Conservation (phyloP, 2,797 vertebrate species). For the Enteromius thamalakanensis region DNA sequence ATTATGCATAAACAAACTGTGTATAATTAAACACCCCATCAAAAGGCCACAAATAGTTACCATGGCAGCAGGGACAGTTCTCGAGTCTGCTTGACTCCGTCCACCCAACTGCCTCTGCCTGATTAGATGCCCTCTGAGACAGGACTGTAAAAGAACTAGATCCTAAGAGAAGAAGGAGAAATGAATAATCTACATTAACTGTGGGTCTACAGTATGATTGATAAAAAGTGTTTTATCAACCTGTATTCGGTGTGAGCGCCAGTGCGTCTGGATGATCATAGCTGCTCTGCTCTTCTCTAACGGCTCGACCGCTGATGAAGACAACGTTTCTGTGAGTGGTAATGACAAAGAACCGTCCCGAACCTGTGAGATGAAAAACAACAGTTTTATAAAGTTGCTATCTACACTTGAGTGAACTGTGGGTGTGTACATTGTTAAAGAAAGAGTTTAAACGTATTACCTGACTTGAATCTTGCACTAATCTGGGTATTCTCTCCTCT, state of each 20-base stretch:
- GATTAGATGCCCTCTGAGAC: slow-evolving; percentile 80
- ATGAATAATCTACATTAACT: neutral
- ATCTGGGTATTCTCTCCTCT: slow-evolving; percentile 54
- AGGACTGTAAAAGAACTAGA: slow-evolving; percentile 79
- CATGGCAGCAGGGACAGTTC: slow-evolving; percentile 61
- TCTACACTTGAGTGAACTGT: neutral
- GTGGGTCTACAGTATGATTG: neutral
- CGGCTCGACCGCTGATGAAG: slow-evolving; percentile 12
- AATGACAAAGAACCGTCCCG: neutral
- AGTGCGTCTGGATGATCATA: slow-evolving; percentile 76
- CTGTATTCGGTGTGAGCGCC: slow-evolving; percentile 76
- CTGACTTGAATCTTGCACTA: slow-evolving; percentile 50
- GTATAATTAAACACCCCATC: neutral
- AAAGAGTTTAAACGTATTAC: neutral
- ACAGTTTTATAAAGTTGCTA: neutral
- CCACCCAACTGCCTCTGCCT: slow-evolving; percentile 69
- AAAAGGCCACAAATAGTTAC: slow-evolving; percentile 62
- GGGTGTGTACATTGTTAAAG: neutral
- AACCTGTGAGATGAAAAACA: neutral
- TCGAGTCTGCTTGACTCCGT: slow-evolving; percentile 47
- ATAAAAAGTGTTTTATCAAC: slow-evolving; percentile 72
- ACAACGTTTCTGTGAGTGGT: neutral
- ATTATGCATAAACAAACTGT: neutral
- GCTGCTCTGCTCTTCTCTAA: slow-evolving; percentile 72
- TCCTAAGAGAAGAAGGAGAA: slow-evolving; percentile 69